Evolutionary conservation across 2,797 vertebrate genomes (phyloP).

Genomic region (Botia almorhae): DNA sequence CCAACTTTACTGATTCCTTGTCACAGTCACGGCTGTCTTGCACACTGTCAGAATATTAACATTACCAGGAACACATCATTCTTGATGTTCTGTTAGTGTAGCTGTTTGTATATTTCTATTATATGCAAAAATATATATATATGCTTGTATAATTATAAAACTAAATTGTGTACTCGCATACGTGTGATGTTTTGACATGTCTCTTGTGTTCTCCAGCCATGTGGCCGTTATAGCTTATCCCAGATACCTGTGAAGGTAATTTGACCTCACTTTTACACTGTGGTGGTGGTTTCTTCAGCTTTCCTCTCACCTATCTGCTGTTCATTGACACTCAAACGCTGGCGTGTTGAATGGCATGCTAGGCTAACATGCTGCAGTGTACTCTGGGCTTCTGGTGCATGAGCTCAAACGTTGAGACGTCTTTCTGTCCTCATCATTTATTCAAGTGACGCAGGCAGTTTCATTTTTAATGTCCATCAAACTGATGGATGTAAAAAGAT

Average conservation of each 20-base stretch:
- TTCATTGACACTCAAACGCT: slow-evolving; percentile 54
- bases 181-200: too few relatives aligned
- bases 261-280: slow-evolving; percentile 38
- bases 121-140: too few relatives aligned
- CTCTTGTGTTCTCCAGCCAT: slow-evolving; percentile 68
- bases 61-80: too few relatives aligned
- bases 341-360: slow-evolving; percentile 46
- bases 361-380: slow-evolving; percentile 18
- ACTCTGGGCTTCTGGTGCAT: slow-evolving; percentile 54
- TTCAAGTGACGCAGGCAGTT: slow-evolving; percentile 60
- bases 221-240: slow-evolving; percentile 78
- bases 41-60: too few relatives aligned
- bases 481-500: slow-evolving; percentile 54
- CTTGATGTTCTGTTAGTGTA: too few relatives aligned
- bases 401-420: slow-evolving; percentile 57
- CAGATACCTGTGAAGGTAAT: slow-evolving; percentile 78
- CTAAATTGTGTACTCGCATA: too few relatives aligned
- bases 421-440: slow-evolving; percentile 74
- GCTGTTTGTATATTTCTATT: too few relatives aligned
- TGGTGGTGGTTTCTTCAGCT: slow-evolving; percentile 61
- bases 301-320: slow-evolving; percentile 38
- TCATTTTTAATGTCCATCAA: slow-evolving; percentile 67
- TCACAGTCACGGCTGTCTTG: too few relatives aligned
- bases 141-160: too few relatives aligned
- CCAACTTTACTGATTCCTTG: too few relatives aligned